A percentile compares a stretch with the other conserved stretches of the same genome.
phyloP scores from a whole-genome alignment of 2,113 vertebrate species.

The Rhynchomys soricoides region DNA sequence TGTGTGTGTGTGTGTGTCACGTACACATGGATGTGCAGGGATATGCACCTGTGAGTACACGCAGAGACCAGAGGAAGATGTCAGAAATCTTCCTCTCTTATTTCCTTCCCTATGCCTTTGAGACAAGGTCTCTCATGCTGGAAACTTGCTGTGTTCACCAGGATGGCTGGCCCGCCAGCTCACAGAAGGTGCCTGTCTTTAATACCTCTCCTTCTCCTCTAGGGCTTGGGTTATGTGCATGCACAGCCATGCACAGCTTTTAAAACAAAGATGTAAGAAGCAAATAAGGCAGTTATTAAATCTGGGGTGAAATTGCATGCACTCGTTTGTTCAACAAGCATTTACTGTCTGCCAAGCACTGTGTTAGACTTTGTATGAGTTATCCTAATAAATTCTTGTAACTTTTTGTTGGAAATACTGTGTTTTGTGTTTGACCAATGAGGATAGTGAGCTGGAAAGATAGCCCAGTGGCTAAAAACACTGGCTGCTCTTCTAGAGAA shows the following conservation, averaged over 20 bases:
- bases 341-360: background rate
- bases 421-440: constrained; percentile 42
- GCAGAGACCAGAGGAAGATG: background rate
- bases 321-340: background rate
- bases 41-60: background rate
- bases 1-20: background rate
- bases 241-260: background rate
- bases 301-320: background rate
- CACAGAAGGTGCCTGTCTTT: background rate
- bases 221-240: background rate
- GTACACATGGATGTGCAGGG: background rate
- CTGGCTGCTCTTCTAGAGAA: background rate
- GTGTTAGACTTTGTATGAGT: background rate
- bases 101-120: background rate
- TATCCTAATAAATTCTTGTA: constrained; percentile 2
- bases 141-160: background rate
- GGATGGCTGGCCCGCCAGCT: too few species aligned
- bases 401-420: constrained; percentile 47
- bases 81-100: background rate
- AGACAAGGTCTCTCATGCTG: background rate
- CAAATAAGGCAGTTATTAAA: constrained; percentile 19
- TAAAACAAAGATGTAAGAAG: background rate
- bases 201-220: background rate
- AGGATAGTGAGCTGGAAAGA: background rate
- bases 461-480: background rate